These are phyloP conservation scores for Aricia agestis DNA, from an alignment of 1,140 invertebrate species.

Conservation along the genomic window DNA sequence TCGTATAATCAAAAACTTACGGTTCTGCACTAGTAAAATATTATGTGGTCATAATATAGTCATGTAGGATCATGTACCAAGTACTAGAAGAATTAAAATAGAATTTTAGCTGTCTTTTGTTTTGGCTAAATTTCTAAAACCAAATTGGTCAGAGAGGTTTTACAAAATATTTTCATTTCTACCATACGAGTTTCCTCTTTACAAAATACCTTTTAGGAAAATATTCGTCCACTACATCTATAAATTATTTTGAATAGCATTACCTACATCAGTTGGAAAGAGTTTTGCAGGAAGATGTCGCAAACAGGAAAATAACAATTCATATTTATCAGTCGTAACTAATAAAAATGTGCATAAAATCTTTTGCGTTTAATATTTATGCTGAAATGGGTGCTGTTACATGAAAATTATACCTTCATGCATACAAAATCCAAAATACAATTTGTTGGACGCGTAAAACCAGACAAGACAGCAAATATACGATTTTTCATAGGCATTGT, in stretches of 20 bases:
- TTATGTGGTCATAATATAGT: no score
- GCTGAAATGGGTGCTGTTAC: background rate
- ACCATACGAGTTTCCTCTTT: background rate
- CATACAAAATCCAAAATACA: background rate
- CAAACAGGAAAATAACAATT: slow-evolving; percentile 15
- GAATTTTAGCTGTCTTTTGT: no score
- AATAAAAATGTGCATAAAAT: slow-evolving; percentile 21
- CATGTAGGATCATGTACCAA: no score
- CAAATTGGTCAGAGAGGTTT: background rate
- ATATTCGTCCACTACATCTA: background rate
- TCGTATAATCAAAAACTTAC: no score
- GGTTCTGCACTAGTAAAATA: no score
- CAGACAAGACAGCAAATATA: background rate
- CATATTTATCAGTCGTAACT: slow-evolving; percentile 18
- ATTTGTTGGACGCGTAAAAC: background rate
- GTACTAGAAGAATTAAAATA: no score
- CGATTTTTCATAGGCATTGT: background rate
- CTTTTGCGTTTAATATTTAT: slow-evolving; percentile 14
- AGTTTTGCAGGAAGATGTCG: background rate
- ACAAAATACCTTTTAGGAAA: background rate
- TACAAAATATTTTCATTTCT: background rate
- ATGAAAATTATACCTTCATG: background rate
- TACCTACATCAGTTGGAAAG: background rate
- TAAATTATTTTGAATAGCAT: background rate
- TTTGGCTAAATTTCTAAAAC: background rate